Evolutionary conservation across 2,888 invertebrate species (phyloP), one percentile per base, ranked within the genome.

Genomic region (Latrodectus hesperus): DNA sequence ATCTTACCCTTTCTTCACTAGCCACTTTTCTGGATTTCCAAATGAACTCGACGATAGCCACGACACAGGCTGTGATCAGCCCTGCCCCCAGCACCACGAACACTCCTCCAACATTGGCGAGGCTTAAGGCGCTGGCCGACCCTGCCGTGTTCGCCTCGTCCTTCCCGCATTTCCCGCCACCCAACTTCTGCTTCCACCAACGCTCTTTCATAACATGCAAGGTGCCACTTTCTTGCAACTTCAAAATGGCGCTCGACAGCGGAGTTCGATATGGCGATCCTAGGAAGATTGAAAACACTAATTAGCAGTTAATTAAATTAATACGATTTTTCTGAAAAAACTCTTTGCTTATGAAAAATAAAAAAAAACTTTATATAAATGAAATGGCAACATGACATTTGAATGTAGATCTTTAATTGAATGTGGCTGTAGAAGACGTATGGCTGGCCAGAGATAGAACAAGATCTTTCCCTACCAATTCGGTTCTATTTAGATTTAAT

Each of bases 151-250:
- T 90, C 11, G 90, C 81, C 38, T 89, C 90, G 81, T 91, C 90
- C 65, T 89, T 89, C 26, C 88, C 83, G 80, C 90, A 90, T 53
- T 88, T 88, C 8, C 90, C 97, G 38, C 97, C 98, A 17, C 97
- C 97, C 51, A 96, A 94, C 93, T 96, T 96, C 93, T 97, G 96
- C 92, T 97, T 97, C 99, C 99, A 99, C 99, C 99, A 99, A 92
- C 96, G 95, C 60, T 97, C 97, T 94, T 90, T 90, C 11, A 90
- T 75, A 22, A 89, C 78, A 71, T 90, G 98, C 89, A 99, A 94
- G 92, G 96, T 96, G 68, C 98, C 98, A 92, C 97, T 97, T 93
- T 99, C 99, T 93, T 99, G 99, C 67, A 99, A 94, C 93, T 97
- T 97, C 80, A 99, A 93, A 90, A 99, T 98, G 73, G 98, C 98